Percentiles rank a stretch among this genome's conserved stretches.
phyloP scores from a whole-genome alignment of 2,888 invertebrate genomes.

The Kuschelorhynchus macadamiae region DNA sequence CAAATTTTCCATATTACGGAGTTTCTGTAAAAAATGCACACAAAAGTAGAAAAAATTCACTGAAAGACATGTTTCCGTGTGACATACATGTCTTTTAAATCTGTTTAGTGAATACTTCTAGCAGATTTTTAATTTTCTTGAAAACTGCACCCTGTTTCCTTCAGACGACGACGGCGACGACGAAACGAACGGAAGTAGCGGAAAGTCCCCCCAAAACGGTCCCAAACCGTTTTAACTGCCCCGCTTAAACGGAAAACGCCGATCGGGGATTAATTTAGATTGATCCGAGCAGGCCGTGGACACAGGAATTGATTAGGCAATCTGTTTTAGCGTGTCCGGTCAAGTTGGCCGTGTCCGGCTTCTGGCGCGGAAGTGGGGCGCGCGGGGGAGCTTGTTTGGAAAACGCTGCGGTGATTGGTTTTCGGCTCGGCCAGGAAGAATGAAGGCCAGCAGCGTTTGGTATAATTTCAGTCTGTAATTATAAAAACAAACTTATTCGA shows the following conservation, averaged over 20 bases:
- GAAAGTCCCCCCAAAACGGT: constrained; percentile 30
- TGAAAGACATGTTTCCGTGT: too few species aligned
- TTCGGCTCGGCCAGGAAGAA: too few species aligned
- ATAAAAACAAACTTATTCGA: too few species aligned
- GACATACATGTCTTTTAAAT: too few species aligned
- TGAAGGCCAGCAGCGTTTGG: too few species aligned
- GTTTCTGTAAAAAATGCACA: too few species aligned
- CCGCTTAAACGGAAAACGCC: constrained; percentile 65
- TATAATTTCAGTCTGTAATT: too few species aligned
- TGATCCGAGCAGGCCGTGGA: constrained; percentile 68
- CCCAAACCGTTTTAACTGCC: constrained; percentile 64
- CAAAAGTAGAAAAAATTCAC: too few species aligned
- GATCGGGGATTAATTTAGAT: constrained; percentile 70
- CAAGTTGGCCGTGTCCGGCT: constrained; percentile 67
- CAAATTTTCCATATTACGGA: too few species aligned
- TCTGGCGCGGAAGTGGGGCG: constrained; percentile 52
- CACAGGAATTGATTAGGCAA: constrained; percentile 71
- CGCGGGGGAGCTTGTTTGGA: constrained; percentile 18
- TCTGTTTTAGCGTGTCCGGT: constrained; percentile 71
- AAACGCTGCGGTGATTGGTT: constrained; percentile 19
- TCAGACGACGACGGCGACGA: constrained; percentile 22
- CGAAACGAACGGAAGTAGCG: constrained; percentile 21
- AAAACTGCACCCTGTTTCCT: constrained; percentile 8
- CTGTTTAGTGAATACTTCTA: too few species aligned
- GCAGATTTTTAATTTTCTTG: constrained; percentile 10